Evolutionary conservation across 2,888 invertebrate genomes (phyloP).

Genomic region (Alitta virens): DNA sequence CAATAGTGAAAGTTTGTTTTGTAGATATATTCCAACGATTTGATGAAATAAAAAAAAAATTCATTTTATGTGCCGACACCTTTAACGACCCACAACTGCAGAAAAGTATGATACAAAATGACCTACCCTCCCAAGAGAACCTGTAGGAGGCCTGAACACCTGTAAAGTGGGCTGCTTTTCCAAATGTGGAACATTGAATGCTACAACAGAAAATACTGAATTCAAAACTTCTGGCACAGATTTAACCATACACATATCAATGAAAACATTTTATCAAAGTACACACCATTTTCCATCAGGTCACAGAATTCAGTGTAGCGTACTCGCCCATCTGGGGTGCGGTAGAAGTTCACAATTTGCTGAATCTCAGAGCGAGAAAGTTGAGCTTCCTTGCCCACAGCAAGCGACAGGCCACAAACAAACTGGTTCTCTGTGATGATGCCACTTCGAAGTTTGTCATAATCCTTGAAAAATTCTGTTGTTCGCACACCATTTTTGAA

Average conservation of each 20-base stretch:
- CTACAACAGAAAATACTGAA: slow-evolving; percentile 32
- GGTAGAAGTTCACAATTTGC: slow-evolving; percentile 52
- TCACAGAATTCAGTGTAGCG: slow-evolving; percentile 56
- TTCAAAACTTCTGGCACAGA: too few species aligned
- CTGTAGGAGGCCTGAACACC: slow-evolving; percentile 46
- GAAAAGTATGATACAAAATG: too few species aligned
- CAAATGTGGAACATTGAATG: slow-evolving; percentile 54
- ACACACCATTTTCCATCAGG: slow-evolving; percentile 55
- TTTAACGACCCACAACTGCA: too few species aligned
- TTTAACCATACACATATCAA: too few species aligned
- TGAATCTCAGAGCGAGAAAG: slow-evolving; percentile 51
- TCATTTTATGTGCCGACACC: too few species aligned
- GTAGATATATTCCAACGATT: too few species aligned
- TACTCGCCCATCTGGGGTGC: slow-evolving; percentile 49
- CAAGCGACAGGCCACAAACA: slow-evolving; percentile 51
- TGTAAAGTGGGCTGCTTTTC: slow-evolving; percentile 55
- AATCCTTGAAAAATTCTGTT: slow-evolving; percentile 55
- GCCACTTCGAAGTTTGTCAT: slow-evolving; percentile 52
- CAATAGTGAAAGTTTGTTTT: too few species aligned
- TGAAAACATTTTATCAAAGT: not conserved
- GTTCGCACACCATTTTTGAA: slow-evolving; percentile 54
- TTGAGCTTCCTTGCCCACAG: slow-evolving; percentile 54
- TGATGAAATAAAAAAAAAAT: too few species aligned
- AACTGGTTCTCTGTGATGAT: slow-evolving; percentile 57
- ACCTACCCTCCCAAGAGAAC: slow-evolving; percentile 52